Evolutionary conservation across 2,797 vertebrate genomes (phyloP).

Genomic region (Cyclura pinguis): DNA sequence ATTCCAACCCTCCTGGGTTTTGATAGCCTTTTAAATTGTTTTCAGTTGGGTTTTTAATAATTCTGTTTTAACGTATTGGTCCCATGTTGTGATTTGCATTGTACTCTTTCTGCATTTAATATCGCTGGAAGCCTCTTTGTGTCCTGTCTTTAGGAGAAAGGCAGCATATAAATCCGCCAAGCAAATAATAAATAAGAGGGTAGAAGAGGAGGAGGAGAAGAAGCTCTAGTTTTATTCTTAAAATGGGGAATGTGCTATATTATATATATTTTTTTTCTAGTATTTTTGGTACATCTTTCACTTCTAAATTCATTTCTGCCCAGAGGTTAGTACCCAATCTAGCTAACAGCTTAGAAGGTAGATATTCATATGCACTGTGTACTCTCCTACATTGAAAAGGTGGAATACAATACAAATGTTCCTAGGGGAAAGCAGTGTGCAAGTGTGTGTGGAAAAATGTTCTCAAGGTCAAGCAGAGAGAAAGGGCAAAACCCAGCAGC

Average conservation of each 20-base stretch:
- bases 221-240: neutral
- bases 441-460: conserved; percentile 30
- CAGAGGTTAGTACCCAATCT: neutral
- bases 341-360: conserved; percentile 35
- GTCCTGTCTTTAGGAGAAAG: too few species aligned
- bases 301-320: conserved; percentile 23
- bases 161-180: too few species aligned
- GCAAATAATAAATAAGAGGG: too few species aligned
- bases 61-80: too few species aligned
- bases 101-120: neutral
- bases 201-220: too few species aligned
- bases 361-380: neutral
- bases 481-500: conserved; percentile 51
- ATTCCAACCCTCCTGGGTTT: too few species aligned
- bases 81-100: too few species aligned
- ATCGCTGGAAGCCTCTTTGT: too few species aligned
- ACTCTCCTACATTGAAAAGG: conserved; percentile 37
- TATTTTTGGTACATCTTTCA: neutral
- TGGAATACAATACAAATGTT: conserved; percentile 43
- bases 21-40: too few species aligned
- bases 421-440: conserved; percentile 24
- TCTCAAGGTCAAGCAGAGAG: conserved; percentile 62
- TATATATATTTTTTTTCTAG: neutral
- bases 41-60: too few species aligned
- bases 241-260: neutral